These are phyloP conservation scores for Mionectes olivaceus DNA, from an alignment of 2,797 vertebrate genomes.

Conservation along the genomic window DNA sequence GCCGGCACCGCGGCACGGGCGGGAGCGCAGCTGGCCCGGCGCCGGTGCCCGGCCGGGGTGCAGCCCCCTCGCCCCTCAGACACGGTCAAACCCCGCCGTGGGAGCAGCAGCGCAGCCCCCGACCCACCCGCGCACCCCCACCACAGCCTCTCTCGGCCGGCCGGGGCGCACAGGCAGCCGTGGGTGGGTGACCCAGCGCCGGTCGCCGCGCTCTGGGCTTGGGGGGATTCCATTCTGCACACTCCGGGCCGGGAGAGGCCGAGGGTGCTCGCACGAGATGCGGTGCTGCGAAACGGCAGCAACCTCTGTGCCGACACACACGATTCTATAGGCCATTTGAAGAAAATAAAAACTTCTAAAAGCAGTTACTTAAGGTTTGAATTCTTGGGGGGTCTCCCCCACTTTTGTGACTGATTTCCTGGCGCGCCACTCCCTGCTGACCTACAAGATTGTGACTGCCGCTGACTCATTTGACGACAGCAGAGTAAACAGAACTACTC, in stretches of 20 bases:
- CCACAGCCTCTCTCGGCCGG: background rate
- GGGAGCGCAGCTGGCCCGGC: background rate
- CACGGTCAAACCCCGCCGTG: rapidly evolving
- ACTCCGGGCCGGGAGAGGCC: background rate
- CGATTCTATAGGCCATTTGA: background rate
- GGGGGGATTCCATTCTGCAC: background rate
- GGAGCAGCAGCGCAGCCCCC: background rate
- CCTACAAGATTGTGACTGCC: background rate
- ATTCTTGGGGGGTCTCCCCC: background rate
- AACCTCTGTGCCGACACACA: rapidly evolving
- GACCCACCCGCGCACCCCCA: rapidly evolving
- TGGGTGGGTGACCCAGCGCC: background rate
- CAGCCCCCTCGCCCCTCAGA: too few species aligned
- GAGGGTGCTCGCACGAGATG: rapidly evolving
- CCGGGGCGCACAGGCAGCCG: rapidly evolving
- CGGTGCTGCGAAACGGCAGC: background rate
- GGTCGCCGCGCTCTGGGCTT: background rate
- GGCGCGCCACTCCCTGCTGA: slow-evolving; percentile 23
- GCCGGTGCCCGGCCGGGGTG: rapidly evolving
- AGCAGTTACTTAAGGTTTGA: background rate
- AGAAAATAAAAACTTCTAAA: background rate
- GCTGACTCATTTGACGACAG: slow-evolving; percentile 45
- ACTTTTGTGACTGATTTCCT: background rate
- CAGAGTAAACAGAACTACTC: background rate
- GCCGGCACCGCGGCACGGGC: background rate